These are phyloP conservation scores for Microcebus jonahi DNA, from an alignment of 2,113 vertebrate species.

Conservation along the genomic window DNA sequence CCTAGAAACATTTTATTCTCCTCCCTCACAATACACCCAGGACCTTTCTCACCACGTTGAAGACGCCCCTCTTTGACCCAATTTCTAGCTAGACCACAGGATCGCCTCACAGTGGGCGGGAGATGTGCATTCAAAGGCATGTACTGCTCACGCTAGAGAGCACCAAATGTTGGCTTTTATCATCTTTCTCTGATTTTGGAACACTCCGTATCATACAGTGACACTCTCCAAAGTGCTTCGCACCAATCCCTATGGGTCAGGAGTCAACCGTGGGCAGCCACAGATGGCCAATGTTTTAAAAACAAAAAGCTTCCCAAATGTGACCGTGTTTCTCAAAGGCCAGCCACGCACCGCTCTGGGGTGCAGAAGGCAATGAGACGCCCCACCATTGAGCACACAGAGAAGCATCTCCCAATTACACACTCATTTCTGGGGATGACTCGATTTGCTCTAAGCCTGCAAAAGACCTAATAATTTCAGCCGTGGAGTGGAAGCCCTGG, in stretches of 20 bases:
- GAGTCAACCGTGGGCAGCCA: constrained; percentile 67
- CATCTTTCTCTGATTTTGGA: constrained; percentile 71
- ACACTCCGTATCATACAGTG: constrained; percentile 63
- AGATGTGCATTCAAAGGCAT: background rate
- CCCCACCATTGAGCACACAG: background rate
- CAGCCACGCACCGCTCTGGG: background rate
- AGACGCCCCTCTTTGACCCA: background rate
- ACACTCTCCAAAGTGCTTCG: constrained; percentile 83
- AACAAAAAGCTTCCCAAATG: constrained; percentile 74
- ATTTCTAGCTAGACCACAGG: background rate
- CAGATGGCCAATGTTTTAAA: constrained; percentile 78
- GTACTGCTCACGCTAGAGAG: constrained; percentile 56
- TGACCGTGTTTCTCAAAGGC: constrained; percentile 40
- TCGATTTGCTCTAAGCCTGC: constrained; percentile 21
- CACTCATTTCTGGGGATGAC: background rate
- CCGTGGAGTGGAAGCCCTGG: background rate
- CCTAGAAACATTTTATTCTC: background rate
- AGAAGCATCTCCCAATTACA: background rate
- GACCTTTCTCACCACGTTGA: background rate
- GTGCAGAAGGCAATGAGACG: constrained; percentile 14
- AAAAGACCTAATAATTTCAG: background rate
- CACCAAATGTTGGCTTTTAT: constrained; percentile 65
- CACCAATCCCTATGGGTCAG: constrained; percentile 72
- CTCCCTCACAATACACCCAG: background rate
- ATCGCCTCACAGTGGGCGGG: background rate